Percentiles rank a stretch among this genome's conserved stretches.
Conservation (phyloP, 2,113 vertebrate species). For the Laticauda colubrina region DNA sequence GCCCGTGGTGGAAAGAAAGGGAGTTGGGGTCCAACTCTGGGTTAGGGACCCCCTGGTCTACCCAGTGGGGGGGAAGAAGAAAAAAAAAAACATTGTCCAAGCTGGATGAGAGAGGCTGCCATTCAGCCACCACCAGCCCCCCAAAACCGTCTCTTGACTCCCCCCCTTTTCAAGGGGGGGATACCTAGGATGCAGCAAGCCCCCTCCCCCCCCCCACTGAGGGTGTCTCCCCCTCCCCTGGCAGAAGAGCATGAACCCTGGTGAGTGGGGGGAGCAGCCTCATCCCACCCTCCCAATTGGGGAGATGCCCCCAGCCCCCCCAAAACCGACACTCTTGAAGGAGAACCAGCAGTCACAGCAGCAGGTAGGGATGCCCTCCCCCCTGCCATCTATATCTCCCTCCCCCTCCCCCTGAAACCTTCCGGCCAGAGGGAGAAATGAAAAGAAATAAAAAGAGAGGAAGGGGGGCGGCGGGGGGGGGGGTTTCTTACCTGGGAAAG, state of each 20-base stretch:
- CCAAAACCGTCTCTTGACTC: not conserved
- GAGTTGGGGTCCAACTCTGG: not conserved
- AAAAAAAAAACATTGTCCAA: not conserved
- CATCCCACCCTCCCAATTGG: not conserved
- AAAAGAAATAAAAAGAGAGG: too few species aligned
- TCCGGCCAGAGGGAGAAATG: too few species aligned
- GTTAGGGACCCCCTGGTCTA: not conserved
- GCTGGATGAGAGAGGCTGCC: not conserved
- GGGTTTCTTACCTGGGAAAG: slow-evolving; percentile 69
- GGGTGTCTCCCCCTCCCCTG: not conserved
- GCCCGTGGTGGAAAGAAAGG: not conserved
- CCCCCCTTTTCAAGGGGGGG: not conserved
- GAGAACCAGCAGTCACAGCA: too few species aligned
- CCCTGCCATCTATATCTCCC: not conserved
- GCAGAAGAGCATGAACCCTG: not conserved
- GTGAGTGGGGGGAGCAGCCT: not conserved
- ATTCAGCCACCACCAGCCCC: not conserved
- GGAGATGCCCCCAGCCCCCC: not conserved
- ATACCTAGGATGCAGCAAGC: not conserved
- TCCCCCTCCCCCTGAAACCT: not conserved
- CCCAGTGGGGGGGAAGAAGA: not conserved
- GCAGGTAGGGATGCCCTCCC: not conserved
- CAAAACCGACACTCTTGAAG: too few species aligned
- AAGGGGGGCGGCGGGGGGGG: too few species aligned
- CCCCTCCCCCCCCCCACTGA: not conserved